These are phyloP conservation scores for Temnothorax longispinosus DNA, from an alignment of 1,140 invertebrate species.

Conservation along the genomic window DNA sequence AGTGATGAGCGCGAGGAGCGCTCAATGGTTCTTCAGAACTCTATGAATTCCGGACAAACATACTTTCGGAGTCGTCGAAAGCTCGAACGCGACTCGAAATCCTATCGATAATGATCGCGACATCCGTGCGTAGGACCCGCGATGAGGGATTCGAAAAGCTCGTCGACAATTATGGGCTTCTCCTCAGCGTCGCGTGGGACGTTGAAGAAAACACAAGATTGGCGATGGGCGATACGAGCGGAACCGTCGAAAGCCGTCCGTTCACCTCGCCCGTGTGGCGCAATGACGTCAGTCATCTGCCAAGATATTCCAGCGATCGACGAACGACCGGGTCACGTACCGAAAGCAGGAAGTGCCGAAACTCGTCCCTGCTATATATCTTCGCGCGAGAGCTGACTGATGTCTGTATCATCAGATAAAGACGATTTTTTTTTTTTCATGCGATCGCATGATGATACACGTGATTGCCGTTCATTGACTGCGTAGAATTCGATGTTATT, in stretches of 20 bases:
- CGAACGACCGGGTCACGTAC: constrained; percentile 31
- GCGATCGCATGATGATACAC: background rate
- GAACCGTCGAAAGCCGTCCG: constrained; percentile 42
- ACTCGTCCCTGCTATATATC: background rate
- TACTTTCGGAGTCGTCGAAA: background rate
- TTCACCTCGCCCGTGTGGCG: constrained; percentile 42
- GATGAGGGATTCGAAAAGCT: constrained; percentile 32
- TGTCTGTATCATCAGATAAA: constrained; percentile 15
- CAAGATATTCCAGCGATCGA: constrained; percentile 23
- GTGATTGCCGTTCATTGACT: constrained; percentile 2
- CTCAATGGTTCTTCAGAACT: background rate
- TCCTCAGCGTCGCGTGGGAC: constrained; percentile 39
- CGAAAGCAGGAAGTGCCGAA: constrained; percentile 53
- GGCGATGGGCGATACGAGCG: constrained; percentile 7
- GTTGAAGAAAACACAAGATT: constrained; percentile 26
- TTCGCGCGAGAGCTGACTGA: background rate
- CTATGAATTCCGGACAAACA: background rate
- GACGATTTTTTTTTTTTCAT: background rate
- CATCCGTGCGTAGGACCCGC: background rate
- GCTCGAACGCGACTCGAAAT: background rate
- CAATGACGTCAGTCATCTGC: constrained; percentile 59
- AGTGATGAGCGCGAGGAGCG: background rate
- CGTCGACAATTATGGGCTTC: constrained; percentile 12
- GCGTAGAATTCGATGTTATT: background rate
- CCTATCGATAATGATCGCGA: background rate